phyloP scores from a whole-genome alignment of 2,113 vertebrate genomes.

The Nothoprocta perdicaria region DNA sequence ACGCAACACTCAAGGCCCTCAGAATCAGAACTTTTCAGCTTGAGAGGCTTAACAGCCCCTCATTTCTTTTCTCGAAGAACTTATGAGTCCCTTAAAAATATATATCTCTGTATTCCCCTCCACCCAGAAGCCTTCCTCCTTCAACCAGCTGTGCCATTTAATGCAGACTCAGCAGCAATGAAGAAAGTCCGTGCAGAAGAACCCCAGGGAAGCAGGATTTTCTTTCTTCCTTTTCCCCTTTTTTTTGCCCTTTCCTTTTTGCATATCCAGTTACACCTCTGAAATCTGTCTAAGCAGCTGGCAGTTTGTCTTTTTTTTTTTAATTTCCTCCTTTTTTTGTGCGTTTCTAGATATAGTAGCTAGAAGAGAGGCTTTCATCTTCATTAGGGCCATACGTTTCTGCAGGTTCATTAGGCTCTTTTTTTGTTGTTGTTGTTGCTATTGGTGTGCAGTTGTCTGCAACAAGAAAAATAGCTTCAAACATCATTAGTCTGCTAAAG shows the following conservation, averaged over 20 bases:
- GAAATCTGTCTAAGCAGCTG: constrained; percentile 64
- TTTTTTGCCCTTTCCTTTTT: not conserved
- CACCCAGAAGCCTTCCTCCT: constrained; percentile 46
- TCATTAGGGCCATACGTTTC: constrained; percentile 70
- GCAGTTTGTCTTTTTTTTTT: constrained; percentile 34
- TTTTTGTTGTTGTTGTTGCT: constrained; percentile 16
- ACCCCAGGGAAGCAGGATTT: constrained; percentile 48
- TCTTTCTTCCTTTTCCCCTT: constrained; percentile 31
- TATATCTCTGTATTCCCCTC: constrained; percentile 22
- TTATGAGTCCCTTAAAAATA: constrained; percentile 53
- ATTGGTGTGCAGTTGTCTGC: constrained; percentile 66
- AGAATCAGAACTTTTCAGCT: constrained; percentile 61
- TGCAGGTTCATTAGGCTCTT: constrained; percentile 69
- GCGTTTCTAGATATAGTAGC: constrained; percentile 54
- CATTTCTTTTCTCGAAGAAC: constrained; percentile 53
- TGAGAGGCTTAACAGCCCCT: constrained; percentile 53
- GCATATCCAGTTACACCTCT: constrained; percentile 22
- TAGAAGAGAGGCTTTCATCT: constrained; percentile 70
- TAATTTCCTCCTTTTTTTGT: constrained; percentile 15
- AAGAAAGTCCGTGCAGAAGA: constrained; percentile 48
- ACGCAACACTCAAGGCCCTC: constrained; percentile 23
- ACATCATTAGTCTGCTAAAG: constrained; percentile 70
- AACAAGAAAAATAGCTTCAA: constrained; percentile 70
- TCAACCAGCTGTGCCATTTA: constrained; percentile 54
- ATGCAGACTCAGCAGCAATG: constrained; percentile 68